phyloP scores from a whole-genome alignment of 2,888 invertebrate genomes.

The Callinectes sapidus region DNA sequence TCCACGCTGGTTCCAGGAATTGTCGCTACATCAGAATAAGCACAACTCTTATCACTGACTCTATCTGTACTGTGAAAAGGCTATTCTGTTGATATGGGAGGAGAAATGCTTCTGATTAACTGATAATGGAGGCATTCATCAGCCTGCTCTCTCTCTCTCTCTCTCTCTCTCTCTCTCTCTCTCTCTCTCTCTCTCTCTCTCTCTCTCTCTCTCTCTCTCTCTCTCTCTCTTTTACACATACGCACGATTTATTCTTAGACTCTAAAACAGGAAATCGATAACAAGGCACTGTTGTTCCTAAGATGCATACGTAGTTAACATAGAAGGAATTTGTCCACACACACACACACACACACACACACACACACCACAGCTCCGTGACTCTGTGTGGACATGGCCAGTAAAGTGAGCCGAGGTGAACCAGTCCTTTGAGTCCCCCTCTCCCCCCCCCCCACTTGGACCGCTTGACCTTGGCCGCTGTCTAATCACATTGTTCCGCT shows the following conservation, averaged over 20 bases:
- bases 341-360: constrained; percentile 31
- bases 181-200: constrained; percentile 36
- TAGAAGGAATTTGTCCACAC: constrained; percentile 3
- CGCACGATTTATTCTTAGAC: neutral
- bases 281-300: constrained; percentile 6
- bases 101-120: neutral
- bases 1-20: neutral
- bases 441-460: neutral
- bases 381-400: neutral
- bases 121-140: neutral
- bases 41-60: neutral
- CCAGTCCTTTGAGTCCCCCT: constrained; percentile 11
- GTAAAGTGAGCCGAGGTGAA: constrained; percentile 26
- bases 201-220: constrained; percentile 12
- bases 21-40: neutral
- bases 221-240: neutral
- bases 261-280: constrained; percentile 1
- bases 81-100: neutral
- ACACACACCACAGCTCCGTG: constrained; percentile 12
- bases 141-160: neutral
- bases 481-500: constrained; percentile 27
- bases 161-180: constrained; percentile 26
- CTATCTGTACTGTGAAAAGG: neutral
- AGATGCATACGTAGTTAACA: neutral
- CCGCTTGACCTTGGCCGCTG: constrained; percentile 27